Percentiles rank a stretch among this genome's conserved stretches.
These are phyloP conservation scores for Cerceris ruficornis DNA, from an alignment of 2,888 invertebrate species.

Conservation along the genomic window DNA sequence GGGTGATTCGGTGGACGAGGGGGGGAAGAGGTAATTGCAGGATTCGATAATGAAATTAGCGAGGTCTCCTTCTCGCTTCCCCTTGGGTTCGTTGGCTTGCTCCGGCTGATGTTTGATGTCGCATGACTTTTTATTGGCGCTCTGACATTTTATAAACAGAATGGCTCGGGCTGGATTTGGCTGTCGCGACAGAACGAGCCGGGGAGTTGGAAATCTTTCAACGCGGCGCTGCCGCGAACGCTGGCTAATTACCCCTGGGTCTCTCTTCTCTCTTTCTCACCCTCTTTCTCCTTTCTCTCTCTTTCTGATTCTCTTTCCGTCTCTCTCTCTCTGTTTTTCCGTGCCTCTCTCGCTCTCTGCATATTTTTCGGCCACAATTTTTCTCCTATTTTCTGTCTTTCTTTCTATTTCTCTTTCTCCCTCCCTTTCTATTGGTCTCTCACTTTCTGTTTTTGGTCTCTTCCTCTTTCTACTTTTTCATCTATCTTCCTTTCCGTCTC, in stretches of 20 bases:
- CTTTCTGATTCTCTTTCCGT: not conserved
- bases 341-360: slow-evolving; percentile 23
- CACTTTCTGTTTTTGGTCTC: too few species aligned
- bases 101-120: slow-evolving; percentile 79
- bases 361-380: not conserved
- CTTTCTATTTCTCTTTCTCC: too few species aligned
- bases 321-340: slow-evolving; percentile 9
- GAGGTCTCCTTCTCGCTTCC: slow-evolving; percentile 44
- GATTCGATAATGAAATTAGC: slow-evolving; percentile 73
- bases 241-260: slow-evolving; percentile 71
- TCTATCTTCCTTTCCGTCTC: too few species aligned
- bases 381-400: too few species aligned
- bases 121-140: slow-evolving; percentile 83
- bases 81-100: slow-evolving; percentile 41
- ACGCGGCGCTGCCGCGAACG: slow-evolving; percentile 56
- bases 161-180: slow-evolving; percentile 57
- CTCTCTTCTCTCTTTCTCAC: not conserved
- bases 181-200: slow-evolving; percentile 45
- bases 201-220: slow-evolving; percentile 66
- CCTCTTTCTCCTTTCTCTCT: slow-evolving; percentile 25
- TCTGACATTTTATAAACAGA: slow-evolving; percentile 83
- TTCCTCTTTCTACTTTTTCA: too few species aligned
- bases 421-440: too few species aligned
- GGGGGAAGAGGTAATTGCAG: slow-evolving; percentile 66
- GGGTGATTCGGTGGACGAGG: not conserved